Evolutionary conservation across 2,797 vertebrate genomes (phyloP).

Genomic region (Austrolebias charrua): DNA sequence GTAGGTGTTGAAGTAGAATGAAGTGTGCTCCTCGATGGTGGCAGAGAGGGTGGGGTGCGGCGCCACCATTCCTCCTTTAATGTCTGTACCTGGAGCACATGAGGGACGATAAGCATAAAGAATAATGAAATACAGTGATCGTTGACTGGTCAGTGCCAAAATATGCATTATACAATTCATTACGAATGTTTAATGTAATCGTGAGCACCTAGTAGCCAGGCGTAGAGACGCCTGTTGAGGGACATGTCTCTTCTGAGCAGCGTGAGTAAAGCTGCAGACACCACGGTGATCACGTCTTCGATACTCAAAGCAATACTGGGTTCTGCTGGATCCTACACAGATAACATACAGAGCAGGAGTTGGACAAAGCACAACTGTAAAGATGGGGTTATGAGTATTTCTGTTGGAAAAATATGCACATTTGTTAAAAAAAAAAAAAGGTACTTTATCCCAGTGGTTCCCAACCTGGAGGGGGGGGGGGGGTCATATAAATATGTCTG

Average conservation of each 20-base stretch:
- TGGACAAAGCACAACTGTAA: background rate
- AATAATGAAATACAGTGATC: conserved; percentile 7
- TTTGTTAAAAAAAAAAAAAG: too few species aligned
- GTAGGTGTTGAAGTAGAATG: conserved; percentile 90
- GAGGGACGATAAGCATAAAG: conserved; percentile 9
- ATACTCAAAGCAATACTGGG: conserved; percentile 74
- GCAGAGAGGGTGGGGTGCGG: conserved; percentile 77
- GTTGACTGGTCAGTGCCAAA: too few species aligned
- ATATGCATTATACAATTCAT: too few species aligned
- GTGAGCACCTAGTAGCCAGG: conserved; percentile 90
- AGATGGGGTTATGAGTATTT: background rate
- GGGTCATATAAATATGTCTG: too few species aligned
- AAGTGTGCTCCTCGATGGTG: conserved; percentile 84
- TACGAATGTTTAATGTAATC: background rate
- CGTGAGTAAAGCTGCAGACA: conserved; percentile 88
- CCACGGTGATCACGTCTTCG: conserved; percentile 82
- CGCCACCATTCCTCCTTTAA: conserved; percentile 87
- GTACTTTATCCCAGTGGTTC: too few species aligned
- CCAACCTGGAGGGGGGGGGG: too few species aligned
- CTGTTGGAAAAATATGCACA: too few species aligned
- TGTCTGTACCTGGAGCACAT: conserved; percentile 84
- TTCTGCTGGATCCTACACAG: conserved; percentile 72
- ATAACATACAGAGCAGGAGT: conserved; percentile 21
- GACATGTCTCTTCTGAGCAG: conserved; percentile 98
- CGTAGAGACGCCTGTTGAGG: conserved; percentile 94